Conservation (phyloP, 1,140 invertebrate species). For the Tetramorium alpestre region DNA sequence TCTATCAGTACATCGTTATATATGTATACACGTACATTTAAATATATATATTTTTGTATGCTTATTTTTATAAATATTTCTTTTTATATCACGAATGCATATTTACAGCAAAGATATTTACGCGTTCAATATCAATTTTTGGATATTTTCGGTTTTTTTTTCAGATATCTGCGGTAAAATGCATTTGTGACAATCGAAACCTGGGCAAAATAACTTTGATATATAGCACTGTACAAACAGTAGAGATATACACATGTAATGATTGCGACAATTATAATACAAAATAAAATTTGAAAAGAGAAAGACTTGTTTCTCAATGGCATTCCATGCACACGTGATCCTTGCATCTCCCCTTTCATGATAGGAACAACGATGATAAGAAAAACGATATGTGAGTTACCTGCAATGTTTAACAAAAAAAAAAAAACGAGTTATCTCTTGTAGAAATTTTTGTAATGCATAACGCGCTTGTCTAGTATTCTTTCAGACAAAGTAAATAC, state of each 20-base stretch:
- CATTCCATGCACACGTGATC: background rate
- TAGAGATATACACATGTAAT: conserved; percentile 22
- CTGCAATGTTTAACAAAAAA: too few relatives aligned
- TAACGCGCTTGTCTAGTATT: too few relatives aligned
- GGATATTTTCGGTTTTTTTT: background rate
- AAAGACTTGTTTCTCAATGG: background rate
- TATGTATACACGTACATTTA: background rate
- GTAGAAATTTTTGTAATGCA: too few relatives aligned
- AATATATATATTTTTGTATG: conserved; percentile 6
- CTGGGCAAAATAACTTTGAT: conserved; percentile 36
- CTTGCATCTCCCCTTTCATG: background rate
- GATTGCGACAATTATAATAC: conserved; percentile 11
- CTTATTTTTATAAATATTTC: conserved; percentile 19
- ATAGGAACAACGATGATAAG: background rate
- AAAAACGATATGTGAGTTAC: background rate
- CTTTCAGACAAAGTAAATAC: too few relatives aligned
- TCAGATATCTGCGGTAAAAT: conserved; percentile 7
- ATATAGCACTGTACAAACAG: conserved; percentile 17
- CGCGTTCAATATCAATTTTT: background rate
- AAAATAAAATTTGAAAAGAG: conserved; percentile 17
- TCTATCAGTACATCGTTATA: conserved; percentile 3
- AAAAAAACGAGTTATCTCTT: too few relatives aligned
- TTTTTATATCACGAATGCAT: conserved; percentile 14
- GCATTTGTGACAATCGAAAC: background rate
- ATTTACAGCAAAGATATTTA: background rate